Base-by-base conservation (phyloP, 1,140 invertebrate species). In the Calephelis nemesis region DNA sequence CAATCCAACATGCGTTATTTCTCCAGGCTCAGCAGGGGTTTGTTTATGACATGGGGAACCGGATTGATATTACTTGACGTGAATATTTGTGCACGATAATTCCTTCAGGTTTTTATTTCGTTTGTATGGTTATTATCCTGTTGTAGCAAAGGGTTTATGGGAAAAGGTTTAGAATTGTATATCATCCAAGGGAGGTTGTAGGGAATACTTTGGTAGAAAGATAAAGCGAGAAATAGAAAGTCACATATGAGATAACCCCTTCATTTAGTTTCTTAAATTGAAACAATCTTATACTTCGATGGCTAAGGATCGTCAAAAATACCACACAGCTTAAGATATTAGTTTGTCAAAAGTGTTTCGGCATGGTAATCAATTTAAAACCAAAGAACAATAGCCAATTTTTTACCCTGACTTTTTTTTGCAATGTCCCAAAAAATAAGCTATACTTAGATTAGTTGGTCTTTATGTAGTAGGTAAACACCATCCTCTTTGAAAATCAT, bases 41-140 rank as follows among this genome's bases (percentile, higher is more conserved):
- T 58, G 54, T 58, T 58, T 58, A 58, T 58, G 54, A 58, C 54
- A 39, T 39, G 30, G 54, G 54, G 30, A 58, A 58, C 54, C 54
- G 54, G 54, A 58, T 58, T 58, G 54, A 30, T 30, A 58, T 58
- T 58, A 58, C 19, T 58, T 58, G 54, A 58, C 54, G 54, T 58
- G 54, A 58, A 58, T 60, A 60, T 60, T 60, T 40, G 54, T 60
- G 54, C 54, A 39, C 30, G 54, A 60, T 60, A 60, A 60, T 60
- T 39, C 54, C 19, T 40, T 40, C 54, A 60, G 54, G 39, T 60
- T 60, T 40, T 60, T 40, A 60, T 60, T 60, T 60, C 54, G 54
- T n/a, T 40, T 60, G 54, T 60, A 60, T 39, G 30, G 12, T 60
- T 60, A 40, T 60, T 60, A 60, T 19, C 54, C 54, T 60, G 40